Evolutionary conservation across 2,888 invertebrate genomes (phyloP).

Genomic region (Clunio marinus): DNA sequence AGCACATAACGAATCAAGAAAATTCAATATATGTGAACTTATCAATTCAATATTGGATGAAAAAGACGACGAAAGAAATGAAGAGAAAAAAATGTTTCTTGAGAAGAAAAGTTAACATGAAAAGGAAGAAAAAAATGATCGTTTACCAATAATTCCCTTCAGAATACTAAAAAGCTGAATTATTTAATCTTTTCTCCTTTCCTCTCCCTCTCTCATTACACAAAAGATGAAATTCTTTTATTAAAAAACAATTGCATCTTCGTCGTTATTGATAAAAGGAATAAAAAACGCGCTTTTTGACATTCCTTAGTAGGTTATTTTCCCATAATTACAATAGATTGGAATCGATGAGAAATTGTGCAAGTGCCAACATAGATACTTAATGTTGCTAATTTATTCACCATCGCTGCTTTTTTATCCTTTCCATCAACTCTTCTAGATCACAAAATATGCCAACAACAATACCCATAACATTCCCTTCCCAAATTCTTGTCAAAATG

Average conservation of each 20-base stretch:
- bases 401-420: background rate
- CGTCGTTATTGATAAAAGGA: conserved; percentile 2
- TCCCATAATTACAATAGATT: conserved; percentile 30
- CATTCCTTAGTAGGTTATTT: conserved; percentile 31
- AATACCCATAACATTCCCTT: background rate
- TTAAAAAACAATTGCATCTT: conserved; percentile 20
- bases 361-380: conserved; percentile 4
- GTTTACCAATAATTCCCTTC: conserved; percentile 35
- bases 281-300: background rate
- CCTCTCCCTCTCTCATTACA: background rate
- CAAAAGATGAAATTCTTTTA: background rate
- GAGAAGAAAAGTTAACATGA: no score
- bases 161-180: conserved; percentile 35
- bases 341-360: conserved; percentile 1
- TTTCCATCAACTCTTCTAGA: background rate
- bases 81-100: no score
- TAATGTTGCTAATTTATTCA: background rate
- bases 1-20: background rate
- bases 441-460: background rate
- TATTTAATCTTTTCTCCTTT: conserved; percentile 15
- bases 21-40: conserved; percentile 17
- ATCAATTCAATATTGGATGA: conserved; percentile 12
- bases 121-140: conserved; percentile 9
- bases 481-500: conserved; percentile 8
- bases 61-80: background rate